Evolutionary conservation across 1,140 invertebrate species (phyloP).

Genomic region (Aphaenogaster ashmeadi): DNA sequence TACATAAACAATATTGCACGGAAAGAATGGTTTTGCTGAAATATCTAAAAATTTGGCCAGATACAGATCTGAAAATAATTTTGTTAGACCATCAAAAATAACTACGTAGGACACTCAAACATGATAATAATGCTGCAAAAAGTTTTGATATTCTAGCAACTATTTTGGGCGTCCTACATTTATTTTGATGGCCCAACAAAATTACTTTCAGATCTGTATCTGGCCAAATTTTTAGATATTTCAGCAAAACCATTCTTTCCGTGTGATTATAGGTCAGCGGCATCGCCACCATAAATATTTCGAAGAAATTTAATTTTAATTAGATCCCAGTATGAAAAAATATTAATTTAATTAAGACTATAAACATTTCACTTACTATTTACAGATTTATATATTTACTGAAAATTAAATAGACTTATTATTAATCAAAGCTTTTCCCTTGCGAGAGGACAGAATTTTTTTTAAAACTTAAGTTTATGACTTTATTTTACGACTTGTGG

Average conservation of each 20-base stretch:
- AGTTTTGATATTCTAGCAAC: too few relatives aligned
- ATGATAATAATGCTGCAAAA: too few relatives aligned
- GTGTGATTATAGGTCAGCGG: not conserved
- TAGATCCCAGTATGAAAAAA: not conserved
- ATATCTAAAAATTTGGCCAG: too few relatives aligned
- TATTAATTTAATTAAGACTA: not conserved
- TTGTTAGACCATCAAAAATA: too few relatives aligned
- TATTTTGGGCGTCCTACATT: too few relatives aligned
- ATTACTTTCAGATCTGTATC: too few relatives aligned
- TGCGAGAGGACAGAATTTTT: not conserved
- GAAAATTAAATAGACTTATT: not conserved
- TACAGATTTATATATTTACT: not conserved
- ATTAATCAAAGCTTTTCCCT: not conserved
- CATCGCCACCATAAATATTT: not conserved
- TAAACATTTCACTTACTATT: not conserved
- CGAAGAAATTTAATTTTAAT: not conserved
- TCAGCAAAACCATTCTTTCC: too few relatives aligned
- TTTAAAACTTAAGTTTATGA: not conserved
- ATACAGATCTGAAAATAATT: too few relatives aligned
- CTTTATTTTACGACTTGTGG: not conserved
- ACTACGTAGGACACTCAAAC: too few relatives aligned
- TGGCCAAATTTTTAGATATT: too few relatives aligned
- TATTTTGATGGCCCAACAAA: too few relatives aligned
- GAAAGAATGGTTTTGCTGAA: too few relatives aligned
- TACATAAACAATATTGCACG: not conserved